Conservation (phyloP, 1,140 invertebrate species). For the Rhopalosiphum maidis region DNA sequence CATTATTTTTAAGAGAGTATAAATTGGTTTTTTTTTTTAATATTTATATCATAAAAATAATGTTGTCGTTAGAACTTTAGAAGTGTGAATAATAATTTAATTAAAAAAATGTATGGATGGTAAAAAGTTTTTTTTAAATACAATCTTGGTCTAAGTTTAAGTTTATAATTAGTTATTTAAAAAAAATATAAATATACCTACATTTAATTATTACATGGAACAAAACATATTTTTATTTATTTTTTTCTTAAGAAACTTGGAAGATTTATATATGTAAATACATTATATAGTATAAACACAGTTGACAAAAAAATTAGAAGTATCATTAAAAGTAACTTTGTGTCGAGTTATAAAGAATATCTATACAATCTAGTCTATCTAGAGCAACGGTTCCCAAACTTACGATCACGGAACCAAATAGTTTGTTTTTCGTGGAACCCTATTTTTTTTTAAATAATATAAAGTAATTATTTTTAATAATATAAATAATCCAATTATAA, state of each 20-base stretch:
- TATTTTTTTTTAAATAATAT: too few relatives aligned
- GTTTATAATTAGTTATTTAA: not conserved
- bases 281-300: not conserved
- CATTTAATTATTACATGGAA: not conserved
- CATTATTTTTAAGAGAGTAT: not conserved
- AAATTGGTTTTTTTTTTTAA: not conserved
- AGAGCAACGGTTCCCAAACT: too few relatives aligned
- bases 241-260: not conserved
- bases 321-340: not conserved
- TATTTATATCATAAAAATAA: not conserved
- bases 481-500: too few relatives aligned
- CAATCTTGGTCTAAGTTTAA: not conserved
- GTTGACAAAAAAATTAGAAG: not conserved
- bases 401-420: too few relatives aligned
- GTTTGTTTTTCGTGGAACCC: too few relatives aligned
- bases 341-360: too few relatives aligned
- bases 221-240: not conserved
- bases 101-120: not conserved
- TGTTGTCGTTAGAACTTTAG: not conserved
- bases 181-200: not conserved
- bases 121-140: not conserved
- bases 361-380: too few relatives aligned
- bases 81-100: not conserved
- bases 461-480: too few relatives aligned
- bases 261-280: not conserved